Evolutionary conservation across 2,888 invertebrate genomes (phyloP).

Genomic region (Thymelicus sylvestris): DNA sequence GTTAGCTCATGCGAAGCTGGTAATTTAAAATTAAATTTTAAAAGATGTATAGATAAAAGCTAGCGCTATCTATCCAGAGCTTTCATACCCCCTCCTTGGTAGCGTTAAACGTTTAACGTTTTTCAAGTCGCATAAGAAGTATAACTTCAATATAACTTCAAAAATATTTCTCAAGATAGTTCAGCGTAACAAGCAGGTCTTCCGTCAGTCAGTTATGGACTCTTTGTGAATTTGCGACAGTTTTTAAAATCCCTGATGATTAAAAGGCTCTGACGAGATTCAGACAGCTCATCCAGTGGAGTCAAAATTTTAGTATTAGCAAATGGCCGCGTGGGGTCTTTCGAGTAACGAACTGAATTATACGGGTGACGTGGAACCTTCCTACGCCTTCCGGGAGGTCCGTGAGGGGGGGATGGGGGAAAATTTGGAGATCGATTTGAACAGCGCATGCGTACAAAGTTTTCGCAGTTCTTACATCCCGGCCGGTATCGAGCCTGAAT

Average conservation of each 20-base stretch:
- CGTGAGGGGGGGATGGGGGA: slow-evolving; percentile 48
- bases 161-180: background rate
- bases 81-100: too few relatives aligned
- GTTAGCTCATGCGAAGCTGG: background rate
- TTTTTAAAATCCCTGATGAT: too few relatives aligned
- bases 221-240: background rate
- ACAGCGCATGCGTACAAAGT: slow-evolving; percentile 65
- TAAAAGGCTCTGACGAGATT: too few relatives aligned
- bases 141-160: too few relatives aligned
- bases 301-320: slow-evolving; percentile 12
- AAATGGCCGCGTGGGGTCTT: slow-evolving; percentile 22
- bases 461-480: slow-evolving; percentile 51
- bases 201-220: background rate
- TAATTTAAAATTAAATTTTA: too few relatives aligned
- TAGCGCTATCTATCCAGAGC: too few relatives aligned
- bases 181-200: background rate
- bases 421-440: slow-evolving; percentile 69
- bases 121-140: too few relatives aligned
- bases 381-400: slow-evolving; percentile 57
- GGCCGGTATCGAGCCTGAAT: slow-evolving; percentile 58
- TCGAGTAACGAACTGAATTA: slow-evolving; percentile 55
- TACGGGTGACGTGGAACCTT: slow-evolving; percentile 58
- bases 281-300: background rate
- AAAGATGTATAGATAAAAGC: too few relatives aligned
- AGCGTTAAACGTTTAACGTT: too few relatives aligned